Conservation (phyloP, 2,113 vertebrate genomes). For the Notothenia coriiceps region DNA sequence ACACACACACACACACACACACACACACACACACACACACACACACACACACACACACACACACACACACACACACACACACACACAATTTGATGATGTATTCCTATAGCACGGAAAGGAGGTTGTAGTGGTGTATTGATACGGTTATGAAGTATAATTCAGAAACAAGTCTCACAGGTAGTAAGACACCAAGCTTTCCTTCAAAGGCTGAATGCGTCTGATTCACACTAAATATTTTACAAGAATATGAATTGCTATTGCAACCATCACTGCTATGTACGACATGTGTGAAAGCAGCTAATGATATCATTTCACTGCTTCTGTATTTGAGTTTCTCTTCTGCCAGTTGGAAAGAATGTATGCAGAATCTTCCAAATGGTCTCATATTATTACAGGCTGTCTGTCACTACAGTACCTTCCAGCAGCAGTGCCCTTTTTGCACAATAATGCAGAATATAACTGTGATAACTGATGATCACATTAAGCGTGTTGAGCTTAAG, state of each 20-base stretch:
- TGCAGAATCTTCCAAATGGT: not conserved
- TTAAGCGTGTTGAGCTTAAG: too few relatives aligned
- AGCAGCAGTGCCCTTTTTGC: too few relatives aligned
- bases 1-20: not conserved
- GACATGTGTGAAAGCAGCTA: not conserved
- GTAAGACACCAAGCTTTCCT: not conserved
- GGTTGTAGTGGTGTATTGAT: conserved; percentile 2
- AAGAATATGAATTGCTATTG: not conserved
- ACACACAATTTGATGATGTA: too few relatives aligned
- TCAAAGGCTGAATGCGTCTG: not conserved
- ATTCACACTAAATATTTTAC: conserved; percentile 21
- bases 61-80: too few relatives aligned
- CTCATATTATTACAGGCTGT: not conserved
- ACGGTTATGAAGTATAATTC: conserved; percentile 1
- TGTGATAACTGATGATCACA: not conserved
- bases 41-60: too few relatives aligned
- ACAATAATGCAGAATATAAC: not conserved
- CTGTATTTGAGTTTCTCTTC: conserved; percentile 5
- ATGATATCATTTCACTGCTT: not conserved
- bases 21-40: too few relatives aligned
- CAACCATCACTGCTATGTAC: not conserved
- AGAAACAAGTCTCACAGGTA: conserved; percentile 14
- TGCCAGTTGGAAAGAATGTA: conserved; percentile 7
- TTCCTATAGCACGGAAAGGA: not conserved
- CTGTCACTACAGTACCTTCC: too few relatives aligned